Evolutionary conservation across 2,113 vertebrate species (phyloP), one percentile per base, ranked within the genome.

Genomic region (Colistium nudipinnis): DNA sequence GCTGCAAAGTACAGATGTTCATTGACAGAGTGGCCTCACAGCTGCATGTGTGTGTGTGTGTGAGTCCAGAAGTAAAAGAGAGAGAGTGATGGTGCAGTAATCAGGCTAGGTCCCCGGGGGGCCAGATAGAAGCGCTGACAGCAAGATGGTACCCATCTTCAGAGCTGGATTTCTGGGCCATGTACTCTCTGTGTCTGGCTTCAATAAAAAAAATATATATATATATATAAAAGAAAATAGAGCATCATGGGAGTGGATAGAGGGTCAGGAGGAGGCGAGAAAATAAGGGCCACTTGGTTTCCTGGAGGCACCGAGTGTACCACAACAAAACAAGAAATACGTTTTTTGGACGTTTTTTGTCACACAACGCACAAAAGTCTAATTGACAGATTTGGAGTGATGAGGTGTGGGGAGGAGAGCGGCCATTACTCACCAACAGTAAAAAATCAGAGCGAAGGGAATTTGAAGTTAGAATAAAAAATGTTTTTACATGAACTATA

Each of bases 31-130:
- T 45, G 44, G 31, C 5, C 33, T 27, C 7, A 14, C 38, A 69
- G 41, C 60, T 41, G 35, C 47, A 61, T 45, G 24, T 49, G 39
- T 53, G 31, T 56, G 31, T 70, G 56, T 71, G 44, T 69, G 74
- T 68, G 69, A 65, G 48, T 57, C n/a, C 28, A 6, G 7, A 53
- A 9, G 17, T 31, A 45, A 22, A 22, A 72, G 81, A 80, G 74
- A 67, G 83, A 85, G 82, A 89, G 78, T 66, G 73, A 83, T 87
- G 67, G 55, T 9, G 70, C 80, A 76, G 62, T 87, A 90, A 88
- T 87, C 85, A 89, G 88, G 86, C 82, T 87, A 88, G 59, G 60
- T 84, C 88, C 79, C 90, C 11, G 28, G 79, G 74, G 43, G 88
- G 70, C 48, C 49, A 31, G 72, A 71, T 76, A 83, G 79, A 72